A percentile compares a stretch with the other conserved stretches of the same genome.
phyloP scores from a whole-genome alignment of 1,140 invertebrate genomes.

The Ridgeia piscesae region DNA sequence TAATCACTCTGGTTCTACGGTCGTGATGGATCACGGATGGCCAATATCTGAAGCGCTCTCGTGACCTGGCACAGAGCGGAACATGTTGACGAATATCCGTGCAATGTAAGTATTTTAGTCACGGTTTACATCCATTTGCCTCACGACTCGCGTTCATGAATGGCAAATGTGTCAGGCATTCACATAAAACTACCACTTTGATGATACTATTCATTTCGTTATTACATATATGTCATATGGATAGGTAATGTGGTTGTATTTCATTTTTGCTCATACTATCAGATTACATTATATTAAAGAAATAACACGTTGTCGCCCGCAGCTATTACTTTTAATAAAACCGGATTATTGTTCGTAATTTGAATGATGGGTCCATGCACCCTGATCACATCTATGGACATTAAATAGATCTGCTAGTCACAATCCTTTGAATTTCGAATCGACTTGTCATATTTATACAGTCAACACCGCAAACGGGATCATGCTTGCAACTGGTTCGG shows the following conservation, averaged over 20 bases:
- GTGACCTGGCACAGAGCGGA: not conserved
- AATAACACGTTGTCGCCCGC: too few species aligned
- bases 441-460: too few species aligned
- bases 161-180: not conserved
- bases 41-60: not conserved
- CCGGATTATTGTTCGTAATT: too few species aligned
- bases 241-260: not conserved
- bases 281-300: too few species aligned
- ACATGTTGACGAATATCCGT: not conserved
- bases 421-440: too few species aligned
- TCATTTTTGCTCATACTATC: too few species aligned
- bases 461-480: too few species aligned
- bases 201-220: not conserved
- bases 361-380: too few species aligned
- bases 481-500: too few species aligned
- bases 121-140: not conserved
- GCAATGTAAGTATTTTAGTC: not conserved
- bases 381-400: too few species aligned
- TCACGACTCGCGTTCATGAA: not conserved
- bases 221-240: not conserved
- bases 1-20: not conserved
- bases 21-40: not conserved
- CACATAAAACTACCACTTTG: not conserved
- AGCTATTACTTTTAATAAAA: too few species aligned
- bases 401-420: too few species aligned